These are phyloP conservation scores for Trachymyrmex cornetzi DNA, from an alignment of 1,140 invertebrate genomes.

Conservation along the genomic window DNA sequence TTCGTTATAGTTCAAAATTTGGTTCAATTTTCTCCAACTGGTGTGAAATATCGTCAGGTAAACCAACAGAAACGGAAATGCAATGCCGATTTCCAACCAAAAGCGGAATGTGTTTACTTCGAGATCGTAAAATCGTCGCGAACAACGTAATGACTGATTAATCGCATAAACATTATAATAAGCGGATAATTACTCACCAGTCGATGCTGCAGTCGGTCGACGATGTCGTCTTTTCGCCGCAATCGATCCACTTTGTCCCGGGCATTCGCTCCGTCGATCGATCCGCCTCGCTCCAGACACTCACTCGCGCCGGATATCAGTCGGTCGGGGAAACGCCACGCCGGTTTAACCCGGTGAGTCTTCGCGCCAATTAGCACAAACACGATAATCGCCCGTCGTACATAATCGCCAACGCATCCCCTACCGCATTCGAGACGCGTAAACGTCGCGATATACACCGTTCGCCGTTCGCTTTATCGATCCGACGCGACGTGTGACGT, in stretches of 20 bases:
- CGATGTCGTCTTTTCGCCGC: background rate
- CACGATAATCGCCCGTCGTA: background rate
- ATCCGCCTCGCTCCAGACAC: background rate
- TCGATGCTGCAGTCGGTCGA: background rate
- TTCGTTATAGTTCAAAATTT: constrained; percentile 10
- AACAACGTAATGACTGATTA: background rate
- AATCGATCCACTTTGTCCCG: background rate
- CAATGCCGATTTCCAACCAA: background rate
- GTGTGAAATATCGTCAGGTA: background rate
- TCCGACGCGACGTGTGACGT: background rate
- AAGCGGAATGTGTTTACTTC: background rate
- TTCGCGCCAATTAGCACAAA: constrained; percentile 14
- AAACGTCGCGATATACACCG: constrained; percentile 2
- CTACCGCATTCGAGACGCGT: background rate
- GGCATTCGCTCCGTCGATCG: background rate
- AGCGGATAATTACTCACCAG: background rate
- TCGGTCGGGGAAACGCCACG: background rate
- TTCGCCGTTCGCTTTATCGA: constrained; percentile 5
- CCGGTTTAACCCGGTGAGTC: background rate
- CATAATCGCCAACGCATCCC: constrained; percentile 13
- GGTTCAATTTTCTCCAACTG: background rate
- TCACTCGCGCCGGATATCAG: background rate
- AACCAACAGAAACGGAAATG: background rate
- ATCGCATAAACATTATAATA: background rate
- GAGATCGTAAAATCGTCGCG: background rate